Conservation (phyloP, 2,113 vertebrate species). For the Candoia aspera region DNA sequence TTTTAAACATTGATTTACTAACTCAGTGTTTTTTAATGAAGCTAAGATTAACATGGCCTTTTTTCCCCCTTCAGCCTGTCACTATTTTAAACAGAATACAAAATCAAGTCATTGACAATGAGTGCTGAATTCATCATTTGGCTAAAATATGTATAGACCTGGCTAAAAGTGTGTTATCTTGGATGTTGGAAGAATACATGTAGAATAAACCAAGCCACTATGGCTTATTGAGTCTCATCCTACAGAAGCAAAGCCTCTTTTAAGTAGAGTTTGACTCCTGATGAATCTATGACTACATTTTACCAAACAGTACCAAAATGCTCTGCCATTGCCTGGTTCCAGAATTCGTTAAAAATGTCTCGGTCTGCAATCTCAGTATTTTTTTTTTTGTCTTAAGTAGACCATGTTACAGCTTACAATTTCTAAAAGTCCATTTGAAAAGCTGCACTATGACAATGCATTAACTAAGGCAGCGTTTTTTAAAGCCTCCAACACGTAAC, state of each 20-base stretch:
- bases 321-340: background rate
- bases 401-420: background rate
- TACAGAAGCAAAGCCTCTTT: background rate
- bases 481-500: background rate
- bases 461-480: background rate
- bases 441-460: background rate
- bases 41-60: conserved; percentile 19
- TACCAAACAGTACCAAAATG: background rate
- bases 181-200: background rate
- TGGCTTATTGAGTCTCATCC: background rate
- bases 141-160: conserved; percentile 1
- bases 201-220: background rate
- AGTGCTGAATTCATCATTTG: conserved; percentile 12
- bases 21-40: conserved; percentile 42
- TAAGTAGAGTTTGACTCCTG: background rate
- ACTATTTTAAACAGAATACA: conserved; percentile 6
- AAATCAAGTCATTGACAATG: conserved; percentile 2
- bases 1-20: conserved; percentile 30
- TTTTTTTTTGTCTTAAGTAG: background rate
- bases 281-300: background rate
- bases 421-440: background rate
- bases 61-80: background rate
- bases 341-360: background rate
- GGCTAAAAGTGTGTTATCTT: background rate
- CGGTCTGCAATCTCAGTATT: background rate